Conservation (phyloP, 1,140 invertebrate species). For the Scaptomyza graminum region DNA sequence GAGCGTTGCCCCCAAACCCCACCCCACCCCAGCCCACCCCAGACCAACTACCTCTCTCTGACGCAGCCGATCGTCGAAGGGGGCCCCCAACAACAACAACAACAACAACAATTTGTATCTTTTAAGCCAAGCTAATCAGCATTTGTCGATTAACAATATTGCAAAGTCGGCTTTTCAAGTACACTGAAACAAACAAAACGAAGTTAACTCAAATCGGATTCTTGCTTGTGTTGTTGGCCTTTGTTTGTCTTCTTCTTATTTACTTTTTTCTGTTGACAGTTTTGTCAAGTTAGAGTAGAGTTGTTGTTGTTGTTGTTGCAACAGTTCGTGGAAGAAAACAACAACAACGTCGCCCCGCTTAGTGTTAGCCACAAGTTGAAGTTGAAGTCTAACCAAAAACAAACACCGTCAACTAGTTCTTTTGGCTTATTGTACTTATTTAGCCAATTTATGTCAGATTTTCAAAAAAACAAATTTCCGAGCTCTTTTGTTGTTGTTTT, state of each 20-base stretch:
- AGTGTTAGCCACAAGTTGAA: background rate
- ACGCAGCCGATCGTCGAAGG: background rate
- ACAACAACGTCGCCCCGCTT: background rate
- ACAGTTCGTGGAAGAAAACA: background rate
- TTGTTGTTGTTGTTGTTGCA: background rate
- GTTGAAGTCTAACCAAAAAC: background rate
- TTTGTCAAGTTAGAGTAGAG: constrained; percentile 24
- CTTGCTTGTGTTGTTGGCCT: background rate
- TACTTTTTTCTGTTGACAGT: background rate
- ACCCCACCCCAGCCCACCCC: background rate
- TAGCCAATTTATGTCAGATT: constrained; percentile 37
- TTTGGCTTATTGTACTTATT: constrained; percentile 24
- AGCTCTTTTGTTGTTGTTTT: background rate
- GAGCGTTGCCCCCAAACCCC: constrained; percentile 6
- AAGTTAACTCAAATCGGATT: background rate
- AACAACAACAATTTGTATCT: constrained; percentile 1
- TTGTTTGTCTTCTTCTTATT: too few relatives aligned
- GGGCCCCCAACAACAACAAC: background rate
- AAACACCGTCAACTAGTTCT: constrained; percentile 17
- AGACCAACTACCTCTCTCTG: too few relatives aligned
- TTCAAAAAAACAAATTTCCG: background rate
- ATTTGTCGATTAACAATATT: constrained; percentile 43
- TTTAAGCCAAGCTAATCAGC: constrained; percentile 32
- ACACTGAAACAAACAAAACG: too few relatives aligned
- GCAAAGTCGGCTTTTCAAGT: background rate